Base-by-base conservation (phyloP, 2,797 vertebrate species). In the Alca torda region DNA sequence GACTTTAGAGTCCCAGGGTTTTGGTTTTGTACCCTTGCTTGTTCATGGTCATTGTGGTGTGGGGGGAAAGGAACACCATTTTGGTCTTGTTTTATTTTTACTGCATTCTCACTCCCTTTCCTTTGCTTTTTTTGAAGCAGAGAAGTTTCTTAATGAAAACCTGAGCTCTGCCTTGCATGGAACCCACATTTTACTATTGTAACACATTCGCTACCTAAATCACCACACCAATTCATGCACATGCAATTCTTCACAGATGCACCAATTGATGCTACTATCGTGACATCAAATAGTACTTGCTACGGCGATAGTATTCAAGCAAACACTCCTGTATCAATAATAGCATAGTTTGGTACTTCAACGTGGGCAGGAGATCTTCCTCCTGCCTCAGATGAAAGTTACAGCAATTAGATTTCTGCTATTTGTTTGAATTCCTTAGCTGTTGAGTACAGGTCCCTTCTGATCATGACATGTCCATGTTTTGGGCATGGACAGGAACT, bases 381-480 rank as follows among this genome's bases (percentile, higher is more conserved):
- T 74, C 35, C 19, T 17, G 48, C 11, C 37, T 21, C 9, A 17
- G 5, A 7, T 19, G 15, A 41, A 16, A 33, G 37, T 9, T 35
- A 46, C 46, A 67, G 9, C 13, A 75, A 51, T 37, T 24, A 31
- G 4, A 50, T 51, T 80, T 26, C 30, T 77, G 54, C n/a, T 8
- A 5, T 67, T 75, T 72, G 13, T 43, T 54, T 33, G 35, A 53
- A 46, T 46, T 51, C 30, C 5, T 1, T 25, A 31, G 45, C 21
- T 37, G 16, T 16, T 15, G n/a, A 43, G 54, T 25, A 41, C n/a
- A 59, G 9, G 8, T 33, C 28, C 23, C 51, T 88, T 82, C 13
- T 11, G 51, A 17, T 2, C 3, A 4, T 16, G 16, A 33, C 3
- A 6, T 12, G 7, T 4, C 19, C 13, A 4, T 11, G 11, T 26